These are phyloP conservation scores for Poeciliopsis turrubarensis DNA, from an alignment of 2,113 vertebrate genomes.

Conservation along the genomic window DNA sequence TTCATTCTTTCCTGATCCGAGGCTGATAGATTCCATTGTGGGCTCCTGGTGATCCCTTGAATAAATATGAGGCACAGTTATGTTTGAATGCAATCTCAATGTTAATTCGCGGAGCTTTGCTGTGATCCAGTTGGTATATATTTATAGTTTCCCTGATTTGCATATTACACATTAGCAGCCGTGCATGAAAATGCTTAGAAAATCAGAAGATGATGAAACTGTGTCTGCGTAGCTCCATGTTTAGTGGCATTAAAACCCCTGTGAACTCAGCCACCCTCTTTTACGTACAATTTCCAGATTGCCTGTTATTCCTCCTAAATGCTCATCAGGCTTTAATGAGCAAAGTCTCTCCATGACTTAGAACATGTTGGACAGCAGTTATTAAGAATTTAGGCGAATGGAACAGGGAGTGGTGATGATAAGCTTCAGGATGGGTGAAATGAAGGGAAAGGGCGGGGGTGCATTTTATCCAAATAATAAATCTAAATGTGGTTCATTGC, in stretches of 20 bases:
- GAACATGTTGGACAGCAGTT: constrained; percentile 19
- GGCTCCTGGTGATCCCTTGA: constrained; percentile 37
- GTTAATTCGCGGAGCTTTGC: constrained; percentile 31
- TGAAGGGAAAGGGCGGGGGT: constrained; percentile 5
- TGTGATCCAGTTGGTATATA: constrained; percentile 29
- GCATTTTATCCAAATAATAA: constrained; percentile 20
- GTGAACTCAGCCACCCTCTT: constrained; percentile 19
- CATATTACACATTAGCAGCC: constrained; percentile 44
- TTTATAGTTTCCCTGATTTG: constrained; percentile 47
- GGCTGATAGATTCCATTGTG: constrained; percentile 6
- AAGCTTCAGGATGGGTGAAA: constrained; percentile 28
- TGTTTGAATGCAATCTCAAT: constrained; percentile 25
- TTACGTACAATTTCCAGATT: constrained; percentile 40
- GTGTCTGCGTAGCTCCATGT: not conserved
- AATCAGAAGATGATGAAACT: not conserved
- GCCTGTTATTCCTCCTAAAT: constrained; percentile 16
- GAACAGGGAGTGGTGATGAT: not conserved
- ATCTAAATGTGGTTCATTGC: constrained; percentile 2
- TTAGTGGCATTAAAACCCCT: constrained; percentile 15
- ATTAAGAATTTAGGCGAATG: constrained; percentile 18
- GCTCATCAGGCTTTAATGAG: constrained; percentile 2
- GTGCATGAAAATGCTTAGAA: constrained; percentile 12
- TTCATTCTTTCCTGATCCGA: constrained; percentile 50
- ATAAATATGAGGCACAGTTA: constrained; percentile 49
- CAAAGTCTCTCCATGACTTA: constrained; percentile 19